Conservation (phyloP, 37 sponge, comb jelly and placozoan genomes). For the Agelas oroides region DNA sequence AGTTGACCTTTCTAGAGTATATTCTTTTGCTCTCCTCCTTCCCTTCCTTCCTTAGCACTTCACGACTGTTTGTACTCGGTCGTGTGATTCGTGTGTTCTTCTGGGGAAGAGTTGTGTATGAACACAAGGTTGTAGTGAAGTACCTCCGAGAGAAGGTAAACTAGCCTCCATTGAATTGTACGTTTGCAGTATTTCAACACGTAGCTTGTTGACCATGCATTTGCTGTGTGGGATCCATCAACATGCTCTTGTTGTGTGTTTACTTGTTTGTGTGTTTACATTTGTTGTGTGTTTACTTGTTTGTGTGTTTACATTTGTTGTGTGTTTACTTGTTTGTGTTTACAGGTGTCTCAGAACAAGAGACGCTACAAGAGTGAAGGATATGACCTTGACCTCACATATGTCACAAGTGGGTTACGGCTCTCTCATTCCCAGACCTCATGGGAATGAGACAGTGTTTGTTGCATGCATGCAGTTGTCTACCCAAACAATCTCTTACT, state of each 20-base stretch:
- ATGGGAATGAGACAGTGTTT: not conserved
- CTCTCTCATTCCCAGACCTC: not conserved
- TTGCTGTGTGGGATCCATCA: no score
- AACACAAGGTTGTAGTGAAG: slow-evolving; percentile 17
- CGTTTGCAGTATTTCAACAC: no score
- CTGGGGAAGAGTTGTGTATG: slow-evolving; percentile 31
- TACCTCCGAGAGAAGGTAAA: slow-evolving; percentile 41
- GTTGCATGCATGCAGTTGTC: not conserved
- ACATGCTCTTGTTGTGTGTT: not conserved
- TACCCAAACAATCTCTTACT: no score
- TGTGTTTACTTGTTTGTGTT: not conserved
- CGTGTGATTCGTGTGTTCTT: slow-evolving; percentile 40
- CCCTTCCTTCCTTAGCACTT: no score
- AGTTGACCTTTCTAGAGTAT: no score
- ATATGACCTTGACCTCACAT: slow-evolving; percentile 83
- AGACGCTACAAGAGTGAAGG: slow-evolving; percentile 67
- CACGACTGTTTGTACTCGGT: slow-evolving; percentile 19
- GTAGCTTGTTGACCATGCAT: no score
- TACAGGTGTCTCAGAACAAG: slow-evolving; percentile 80
- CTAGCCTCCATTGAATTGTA: no score
- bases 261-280: not conserved
- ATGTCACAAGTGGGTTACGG: slow-evolving; percentile 69
- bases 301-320: no score
- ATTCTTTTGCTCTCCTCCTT: no score
- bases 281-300: slow-evolving; percentile 1